Conservation (phyloP, 2,113 vertebrate species). For the Rousettus leschenaultii region DNA sequence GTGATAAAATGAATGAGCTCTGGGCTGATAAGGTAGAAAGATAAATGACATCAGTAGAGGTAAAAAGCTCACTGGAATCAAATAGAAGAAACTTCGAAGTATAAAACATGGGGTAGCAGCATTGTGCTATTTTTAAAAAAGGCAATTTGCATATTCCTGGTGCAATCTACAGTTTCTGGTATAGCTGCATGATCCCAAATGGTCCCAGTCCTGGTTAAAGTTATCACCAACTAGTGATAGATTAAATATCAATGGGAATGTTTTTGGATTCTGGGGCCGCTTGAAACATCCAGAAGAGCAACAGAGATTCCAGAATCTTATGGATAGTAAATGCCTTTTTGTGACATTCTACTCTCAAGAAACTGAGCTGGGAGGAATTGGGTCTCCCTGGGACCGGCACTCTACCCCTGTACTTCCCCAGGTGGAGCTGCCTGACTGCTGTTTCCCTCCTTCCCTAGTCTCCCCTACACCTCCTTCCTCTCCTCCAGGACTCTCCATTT, state of each 20-base stretch:
- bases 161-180: background rate
- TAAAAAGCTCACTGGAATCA: background rate
- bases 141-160: background rate
- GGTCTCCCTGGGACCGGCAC: background rate
- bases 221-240: background rate
- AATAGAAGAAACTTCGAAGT: background rate
- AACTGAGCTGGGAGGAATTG: background rate
- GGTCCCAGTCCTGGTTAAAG: background rate
- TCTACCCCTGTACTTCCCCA: background rate
- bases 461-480: background rate
- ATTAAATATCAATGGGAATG: background rate
- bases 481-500: background rate
- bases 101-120: rapidly evolving
- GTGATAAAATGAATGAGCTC: background rate
- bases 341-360: background rate
- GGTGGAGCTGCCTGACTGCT: background rate
- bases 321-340: background rate
- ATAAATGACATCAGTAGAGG: background rate
- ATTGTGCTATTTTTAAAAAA: rapidly evolving
- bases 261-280: background rate
- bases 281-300: background rate
- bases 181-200: background rate
- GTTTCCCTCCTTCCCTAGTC: rapidly evolving
- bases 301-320: background rate
- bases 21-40: background rate